Conservation (phyloP, 2,888 invertebrate genomes). For the Pachliopta kotzebuea region DNA sequence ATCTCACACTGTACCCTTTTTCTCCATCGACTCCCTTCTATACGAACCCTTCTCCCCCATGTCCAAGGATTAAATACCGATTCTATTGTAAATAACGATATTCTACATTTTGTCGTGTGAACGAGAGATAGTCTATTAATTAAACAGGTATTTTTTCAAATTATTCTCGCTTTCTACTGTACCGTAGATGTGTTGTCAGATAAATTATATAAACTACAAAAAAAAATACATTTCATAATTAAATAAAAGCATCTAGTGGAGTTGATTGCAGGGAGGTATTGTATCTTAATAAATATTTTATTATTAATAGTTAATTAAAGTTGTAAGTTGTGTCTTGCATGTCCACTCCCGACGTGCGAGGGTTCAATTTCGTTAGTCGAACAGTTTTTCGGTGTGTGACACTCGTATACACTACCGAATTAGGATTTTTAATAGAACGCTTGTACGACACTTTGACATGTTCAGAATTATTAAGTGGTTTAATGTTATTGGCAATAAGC, state of each 20-base stretch:
- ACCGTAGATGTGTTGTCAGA: slow-evolving; percentile 80
- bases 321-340: slow-evolving; percentile 64
- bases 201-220: slow-evolving; percentile 73
- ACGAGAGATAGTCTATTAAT: slow-evolving; percentile 77
- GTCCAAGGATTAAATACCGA: slow-evolving; percentile 42
- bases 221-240: slow-evolving; percentile 75
- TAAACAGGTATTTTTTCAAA: slow-evolving; percentile 80
- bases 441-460: slow-evolving; percentile 46
- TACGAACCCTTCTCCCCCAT: slow-evolving; percentile 41
- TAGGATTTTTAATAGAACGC: slow-evolving; percentile 54
- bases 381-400: slow-evolving; percentile 48
- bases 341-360: slow-evolving; percentile 56
- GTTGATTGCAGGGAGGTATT: slow-evolving; percentile 74
- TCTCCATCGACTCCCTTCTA: slow-evolving; percentile 36
- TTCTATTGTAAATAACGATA: slow-evolving; percentile 79
- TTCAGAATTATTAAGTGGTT: slow-evolving; percentile 42
- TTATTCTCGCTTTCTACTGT: slow-evolving; percentile 80
- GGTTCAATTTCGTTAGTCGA: slow-evolving; percentile 53
- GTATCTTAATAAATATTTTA: slow-evolving; percentile 73
- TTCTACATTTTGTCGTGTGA: slow-evolving; percentile 78
- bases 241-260: slow-evolving; percentile 74
- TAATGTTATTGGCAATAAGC: slow-evolving; percentile 45
- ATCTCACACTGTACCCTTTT: slow-evolving; percentile 42
- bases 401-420: slow-evolving; percentile 41
- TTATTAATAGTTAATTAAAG: slow-evolving; percentile 75